Evolutionary conservation across 2,888 invertebrate species (phyloP).

Genomic region (Harmothoe impar): DNA sequence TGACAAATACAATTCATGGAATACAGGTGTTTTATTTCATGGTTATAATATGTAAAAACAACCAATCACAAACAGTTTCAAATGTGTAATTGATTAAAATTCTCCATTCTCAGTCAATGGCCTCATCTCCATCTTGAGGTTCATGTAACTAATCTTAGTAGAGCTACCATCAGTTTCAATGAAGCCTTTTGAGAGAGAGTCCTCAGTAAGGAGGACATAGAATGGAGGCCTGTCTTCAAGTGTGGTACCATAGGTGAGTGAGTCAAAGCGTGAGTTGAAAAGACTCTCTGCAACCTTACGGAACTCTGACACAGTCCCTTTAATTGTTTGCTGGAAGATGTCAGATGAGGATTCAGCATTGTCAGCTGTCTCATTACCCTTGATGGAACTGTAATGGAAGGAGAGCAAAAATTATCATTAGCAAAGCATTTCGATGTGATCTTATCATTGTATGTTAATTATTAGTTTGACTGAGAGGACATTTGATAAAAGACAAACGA

Average conservation of each 20-base stretch:
- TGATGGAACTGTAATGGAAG: constrained; percentile 69
- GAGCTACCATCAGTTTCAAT: background rate
- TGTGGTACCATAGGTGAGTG: constrained; percentile 71
- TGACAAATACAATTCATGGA: no score
- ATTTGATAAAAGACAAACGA: no score
- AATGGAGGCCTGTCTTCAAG: constrained; percentile 72
- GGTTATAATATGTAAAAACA: no score
- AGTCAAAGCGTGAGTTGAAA: constrained; percentile 71
- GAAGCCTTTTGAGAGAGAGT: background rate
- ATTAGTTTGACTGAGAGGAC: no score
- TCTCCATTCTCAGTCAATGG: background rate
- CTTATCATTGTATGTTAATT: no score
- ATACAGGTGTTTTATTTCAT: no score
- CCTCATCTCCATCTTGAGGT: constrained; percentile 51
- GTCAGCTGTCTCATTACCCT: constrained; percentile 71
- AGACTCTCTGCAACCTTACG: constrained; percentile 73
- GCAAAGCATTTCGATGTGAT: no score
- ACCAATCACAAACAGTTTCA: no score
- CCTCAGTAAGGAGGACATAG: constrained; percentile 70
- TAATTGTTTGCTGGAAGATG: constrained; percentile 71
- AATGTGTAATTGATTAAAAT: no score
- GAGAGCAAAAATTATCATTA: constrained; percentile 43
- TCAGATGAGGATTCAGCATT: constrained; percentile 71
- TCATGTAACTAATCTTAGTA: background rate
- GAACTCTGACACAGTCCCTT: constrained; percentile 70